Conservation (phyloP, 2,113 vertebrate species). For the Scomber colias region DNA sequence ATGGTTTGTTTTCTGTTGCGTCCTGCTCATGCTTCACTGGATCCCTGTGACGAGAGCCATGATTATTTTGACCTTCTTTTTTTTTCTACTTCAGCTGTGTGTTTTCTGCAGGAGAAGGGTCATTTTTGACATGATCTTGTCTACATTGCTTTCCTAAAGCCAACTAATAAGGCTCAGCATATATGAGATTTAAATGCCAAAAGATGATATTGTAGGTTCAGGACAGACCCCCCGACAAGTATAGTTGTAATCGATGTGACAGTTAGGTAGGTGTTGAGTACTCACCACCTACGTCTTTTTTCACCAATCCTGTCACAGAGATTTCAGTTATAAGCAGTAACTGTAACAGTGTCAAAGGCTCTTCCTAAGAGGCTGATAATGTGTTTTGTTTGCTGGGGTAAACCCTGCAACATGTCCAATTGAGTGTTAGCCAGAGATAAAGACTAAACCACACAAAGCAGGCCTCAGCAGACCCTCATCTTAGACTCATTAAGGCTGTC, state of each 20-base stretch:
- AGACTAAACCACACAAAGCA: slow-evolving; percentile 51
- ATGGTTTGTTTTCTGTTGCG: slow-evolving; percentile 2
- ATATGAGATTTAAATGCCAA: slow-evolving; percentile 62
- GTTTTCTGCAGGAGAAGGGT: slow-evolving; percentile 28
- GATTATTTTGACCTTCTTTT: slow-evolving; percentile 56
- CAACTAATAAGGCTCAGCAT: slow-evolving; percentile 47
- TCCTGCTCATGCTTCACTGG: slow-evolving; percentile 13
- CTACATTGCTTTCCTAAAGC: slow-evolving; percentile 23
- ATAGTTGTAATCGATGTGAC: slow-evolving; percentile 20
- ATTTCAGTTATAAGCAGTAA: background rate
- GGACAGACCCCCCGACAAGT: background rate
- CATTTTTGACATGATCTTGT: slow-evolving; percentile 29
- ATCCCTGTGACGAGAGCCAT: slow-evolving; percentile 19
- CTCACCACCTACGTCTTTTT: no score
- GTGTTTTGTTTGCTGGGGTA: slow-evolving; percentile 52
- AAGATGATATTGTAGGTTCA: slow-evolving; percentile 26
- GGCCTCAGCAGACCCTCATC: slow-evolving; percentile 46
- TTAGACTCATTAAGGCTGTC: slow-evolving; percentile 60
- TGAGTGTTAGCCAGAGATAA: slow-evolving; percentile 59
- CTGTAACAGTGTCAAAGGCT: slow-evolving; percentile 35
- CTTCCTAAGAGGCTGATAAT: slow-evolving; percentile 41
- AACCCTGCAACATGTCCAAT: slow-evolving; percentile 50
- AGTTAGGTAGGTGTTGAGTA: background rate
- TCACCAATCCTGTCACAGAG: no score
- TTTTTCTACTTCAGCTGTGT: slow-evolving; percentile 17